Evolutionary conservation across 92 coral and sea anemone species (phyloP), one percentile per base, ranked within the genome.

Genomic region (Epizoanthus fatuus): DNA sequence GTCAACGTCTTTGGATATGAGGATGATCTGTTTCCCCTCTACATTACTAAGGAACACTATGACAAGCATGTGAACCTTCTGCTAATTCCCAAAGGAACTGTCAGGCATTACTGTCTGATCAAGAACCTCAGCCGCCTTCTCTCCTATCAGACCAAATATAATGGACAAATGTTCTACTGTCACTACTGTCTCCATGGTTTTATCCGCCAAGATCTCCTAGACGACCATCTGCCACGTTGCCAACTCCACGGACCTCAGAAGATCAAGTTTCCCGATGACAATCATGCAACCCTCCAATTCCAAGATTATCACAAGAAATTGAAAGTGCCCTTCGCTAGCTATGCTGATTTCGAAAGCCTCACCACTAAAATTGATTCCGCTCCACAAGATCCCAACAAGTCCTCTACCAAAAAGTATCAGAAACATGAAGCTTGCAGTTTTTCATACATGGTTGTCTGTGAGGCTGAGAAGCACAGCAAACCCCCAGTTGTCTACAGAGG

Each of bases 141-240:
- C n/a, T 54, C 29, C 40, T 60, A 63, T 32, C 74, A 72, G 32
- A 73, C 64, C 1, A 73, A 75, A 10, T 25, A 83, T 16, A 55
- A 83, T 0, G 70, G 60, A 7, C 49, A 38, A 40, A 83, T 72
- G 80, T 88, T 14, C 62, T 57, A 60, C 84, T 90, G 93, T 45
- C 62, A 37, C 32, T 69, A 90, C 66, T 90, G 90, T 40, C 66
- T 86, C 4, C 87, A 86, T 25, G 90, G 93, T 2, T 90, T 90
- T 13, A 65, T 57, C 6, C 81, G 93, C 16, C 37, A 83, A 65
- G 87, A 87, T 38, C 87, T 87, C 0, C 65, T 91, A 12, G 32
- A 83, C 5, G 89, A 91, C 16, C 92, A 91, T 39, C 70, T 87
- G 47, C 91, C 88, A 14, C 73, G 53, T 7, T 90, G 93, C 40